phyloP scores from a whole-genome alignment of 2,113 vertebrate genomes.

The Tachysurus vachellii region DNA sequence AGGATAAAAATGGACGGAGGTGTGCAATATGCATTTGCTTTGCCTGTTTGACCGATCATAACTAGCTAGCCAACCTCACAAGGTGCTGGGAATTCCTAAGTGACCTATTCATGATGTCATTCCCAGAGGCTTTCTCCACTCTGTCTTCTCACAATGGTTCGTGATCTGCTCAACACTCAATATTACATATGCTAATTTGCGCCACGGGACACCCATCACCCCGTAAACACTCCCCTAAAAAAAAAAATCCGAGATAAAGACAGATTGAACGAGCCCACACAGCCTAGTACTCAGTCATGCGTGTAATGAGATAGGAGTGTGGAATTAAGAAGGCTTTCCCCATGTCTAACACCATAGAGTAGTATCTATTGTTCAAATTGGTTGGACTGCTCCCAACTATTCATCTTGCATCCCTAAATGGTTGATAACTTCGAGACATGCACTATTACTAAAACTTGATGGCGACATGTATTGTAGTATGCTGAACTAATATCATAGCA shows the following conservation, averaged over 20 bases:
- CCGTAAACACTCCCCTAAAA: neutral
- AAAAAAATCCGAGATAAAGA: neutral
- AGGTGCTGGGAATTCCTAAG: conserved; percentile 23
- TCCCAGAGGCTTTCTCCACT: neutral
- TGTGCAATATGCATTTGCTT: neutral
- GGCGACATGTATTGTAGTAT: neutral
- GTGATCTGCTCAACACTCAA: neutral
- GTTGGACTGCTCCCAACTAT: neutral
- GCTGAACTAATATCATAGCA: conserved; percentile 9
- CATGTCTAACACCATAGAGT: neutral
- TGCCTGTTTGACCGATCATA: conserved; percentile 33
- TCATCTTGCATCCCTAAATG: neutral
- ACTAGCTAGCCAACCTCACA: conserved; percentile 17
- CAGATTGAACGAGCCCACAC: conserved; percentile 1
- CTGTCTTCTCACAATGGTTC: conserved; percentile 7
- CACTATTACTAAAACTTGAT: neutral
- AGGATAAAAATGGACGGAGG: neutral
- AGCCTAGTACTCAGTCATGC: conserved; percentile 18
- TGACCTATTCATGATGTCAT: conserved; percentile 29
- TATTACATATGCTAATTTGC: conserved; percentile 48
- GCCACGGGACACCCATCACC: conserved; percentile 9
- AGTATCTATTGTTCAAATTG: conserved; percentile 1
- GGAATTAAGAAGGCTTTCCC: neutral
- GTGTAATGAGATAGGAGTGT: conserved; percentile 23
- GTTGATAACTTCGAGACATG: neutral